A percentile compares a stretch with the other conserved stretches of the same genome.
These are phyloP conservation scores for Oedothorax gibbosus DNA, from an alignment of 1,140 invertebrate genomes.

Conservation along the genomic window DNA sequence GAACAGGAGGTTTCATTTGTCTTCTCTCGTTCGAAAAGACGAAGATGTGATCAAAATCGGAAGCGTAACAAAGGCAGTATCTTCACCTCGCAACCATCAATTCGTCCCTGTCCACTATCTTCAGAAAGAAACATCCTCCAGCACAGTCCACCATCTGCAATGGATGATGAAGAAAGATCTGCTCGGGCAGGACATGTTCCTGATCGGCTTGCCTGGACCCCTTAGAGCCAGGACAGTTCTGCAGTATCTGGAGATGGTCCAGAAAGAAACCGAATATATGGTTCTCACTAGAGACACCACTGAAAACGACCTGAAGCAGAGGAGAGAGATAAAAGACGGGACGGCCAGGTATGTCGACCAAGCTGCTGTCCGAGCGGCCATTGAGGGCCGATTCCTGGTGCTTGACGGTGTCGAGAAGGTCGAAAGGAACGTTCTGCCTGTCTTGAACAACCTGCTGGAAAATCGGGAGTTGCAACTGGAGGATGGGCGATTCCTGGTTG, in stretches of 20 bases:
- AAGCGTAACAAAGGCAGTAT: conserved; percentile 78
- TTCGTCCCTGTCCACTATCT: conserved; percentile 87
- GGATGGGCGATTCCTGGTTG: conserved; percentile 93
- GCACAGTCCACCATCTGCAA: conserved; percentile 64
- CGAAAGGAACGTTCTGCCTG: conserved; percentile 95
- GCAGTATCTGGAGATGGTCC: conserved; percentile 86
- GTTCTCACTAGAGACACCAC: conserved; percentile 95
- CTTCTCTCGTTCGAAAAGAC: not conserved
- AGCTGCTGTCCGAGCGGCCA: conserved; percentile 90
- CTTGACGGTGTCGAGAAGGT: conserved; percentile 98
- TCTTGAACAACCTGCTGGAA: conserved; percentile 98
- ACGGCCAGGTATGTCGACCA: conserved; percentile 95
- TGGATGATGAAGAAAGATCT: conserved; percentile 73
- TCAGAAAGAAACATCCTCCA: conserved; percentile 71
- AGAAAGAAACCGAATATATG: conserved; percentile 92
- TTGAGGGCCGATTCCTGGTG: conserved; percentile 88
- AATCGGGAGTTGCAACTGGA: conserved; percentile 99
- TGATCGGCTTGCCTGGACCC: conserved; percentile 90
- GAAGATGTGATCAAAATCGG: conserved; percentile 76
- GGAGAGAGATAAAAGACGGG: conserved; percentile 88
- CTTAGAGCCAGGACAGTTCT: conserved; percentile 82
- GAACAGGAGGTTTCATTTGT: not conserved
- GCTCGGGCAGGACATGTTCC: conserved; percentile 94
- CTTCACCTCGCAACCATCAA: conserved; percentile 76
- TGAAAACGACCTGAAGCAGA: conserved; percentile 95